A percentile compares a stretch with the other conserved stretches of the same genome.
Evolutionary conservation across 2,797 vertebrate genomes (phyloP).

Genomic region (Karalla daura): DNA sequence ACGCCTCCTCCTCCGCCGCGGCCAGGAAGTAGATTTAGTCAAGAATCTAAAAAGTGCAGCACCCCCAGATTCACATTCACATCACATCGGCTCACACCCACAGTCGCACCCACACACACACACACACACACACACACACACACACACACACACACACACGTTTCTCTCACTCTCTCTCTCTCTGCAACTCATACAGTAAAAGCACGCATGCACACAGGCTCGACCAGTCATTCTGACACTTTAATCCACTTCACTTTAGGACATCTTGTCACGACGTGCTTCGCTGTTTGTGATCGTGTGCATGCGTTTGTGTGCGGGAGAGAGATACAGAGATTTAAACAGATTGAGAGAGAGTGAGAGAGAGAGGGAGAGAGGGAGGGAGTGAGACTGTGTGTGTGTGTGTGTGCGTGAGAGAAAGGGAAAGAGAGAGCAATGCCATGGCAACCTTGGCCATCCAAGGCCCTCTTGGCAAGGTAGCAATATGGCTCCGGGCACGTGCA

Average conservation of each 20-base stretch:
- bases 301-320: too few relatives aligned
- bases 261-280: slow-evolving; percentile 60
- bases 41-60: slow-evolving; percentile 19
- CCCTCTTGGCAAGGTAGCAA: slow-evolving; percentile 65
- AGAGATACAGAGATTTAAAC: too few relatives aligned
- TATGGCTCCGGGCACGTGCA: slow-evolving; percentile 52
- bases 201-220: slow-evolving; percentile 3
- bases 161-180: too few relatives aligned
- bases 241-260: slow-evolving; percentile 64
- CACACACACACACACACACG: neutral
- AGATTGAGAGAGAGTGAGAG: slow-evolving; percentile 8
- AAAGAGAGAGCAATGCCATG: slow-evolving; percentile 57
- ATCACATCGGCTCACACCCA: neutral
- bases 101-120: neutral
- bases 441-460: slow-evolving; percentile 69
- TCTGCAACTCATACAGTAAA: neutral
- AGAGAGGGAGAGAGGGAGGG: too few relatives aligned
- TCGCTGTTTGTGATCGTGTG: neutral
- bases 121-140: slow-evolving; percentile 6
- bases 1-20: neutral
- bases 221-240: slow-evolving; percentile 59
- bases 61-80: slow-evolving; percentile 17
- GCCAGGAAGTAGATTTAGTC: neutral
- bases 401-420: neutral
- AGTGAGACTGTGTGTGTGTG: slow-evolving; percentile 18